Evolutionary conservation across 2,888 invertebrate species (phyloP).

Genomic region (Leistus spinibarbis): DNA sequence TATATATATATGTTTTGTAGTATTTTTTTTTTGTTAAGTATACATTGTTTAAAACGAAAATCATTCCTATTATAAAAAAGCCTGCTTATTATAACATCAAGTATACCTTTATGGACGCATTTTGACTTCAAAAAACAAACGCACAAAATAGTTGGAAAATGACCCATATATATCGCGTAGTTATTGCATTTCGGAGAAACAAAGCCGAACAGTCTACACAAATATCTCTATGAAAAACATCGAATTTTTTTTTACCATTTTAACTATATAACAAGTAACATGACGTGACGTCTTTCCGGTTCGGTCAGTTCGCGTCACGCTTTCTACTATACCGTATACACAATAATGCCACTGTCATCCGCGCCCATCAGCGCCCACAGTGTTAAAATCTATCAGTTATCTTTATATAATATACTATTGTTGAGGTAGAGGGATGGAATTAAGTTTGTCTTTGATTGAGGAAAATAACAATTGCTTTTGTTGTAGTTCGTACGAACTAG

Average conservation of each 20-base stretch:
- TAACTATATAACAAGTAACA: conserved; percentile 34
- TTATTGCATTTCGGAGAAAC: background rate
- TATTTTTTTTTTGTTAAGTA: background rate
- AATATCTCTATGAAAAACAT: conserved; percentile 35
- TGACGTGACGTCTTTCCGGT: background rate
- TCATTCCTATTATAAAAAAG: conserved; percentile 39
- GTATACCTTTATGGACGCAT: conserved; percentile 38
- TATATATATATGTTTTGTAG: conserved; percentile 32
- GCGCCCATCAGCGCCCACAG: background rate
- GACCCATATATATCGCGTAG: conserved; percentile 27
- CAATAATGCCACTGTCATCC: conserved; percentile 13
- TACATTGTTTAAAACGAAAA: conserved; percentile 19
- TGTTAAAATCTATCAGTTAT: background rate
- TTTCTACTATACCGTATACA: conserved; percentile 38
- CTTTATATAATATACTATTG: background rate
- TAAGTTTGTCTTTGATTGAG: conserved; percentile 49
- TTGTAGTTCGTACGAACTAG: conserved; percentile 2
- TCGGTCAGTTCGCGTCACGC: background rate
- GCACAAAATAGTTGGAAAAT: background rate
- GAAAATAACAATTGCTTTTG: conserved; percentile 46
- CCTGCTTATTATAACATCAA: conserved; percentile 25
- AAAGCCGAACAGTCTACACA: conserved; percentile 31
- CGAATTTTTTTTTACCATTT: conserved; percentile 15
- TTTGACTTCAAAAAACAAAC: conserved; percentile 12
- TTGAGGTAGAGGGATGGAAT: conserved; percentile 78